Conservation (phyloP, 2,113 vertebrate species). For the Hemicordylus capensis region DNA sequence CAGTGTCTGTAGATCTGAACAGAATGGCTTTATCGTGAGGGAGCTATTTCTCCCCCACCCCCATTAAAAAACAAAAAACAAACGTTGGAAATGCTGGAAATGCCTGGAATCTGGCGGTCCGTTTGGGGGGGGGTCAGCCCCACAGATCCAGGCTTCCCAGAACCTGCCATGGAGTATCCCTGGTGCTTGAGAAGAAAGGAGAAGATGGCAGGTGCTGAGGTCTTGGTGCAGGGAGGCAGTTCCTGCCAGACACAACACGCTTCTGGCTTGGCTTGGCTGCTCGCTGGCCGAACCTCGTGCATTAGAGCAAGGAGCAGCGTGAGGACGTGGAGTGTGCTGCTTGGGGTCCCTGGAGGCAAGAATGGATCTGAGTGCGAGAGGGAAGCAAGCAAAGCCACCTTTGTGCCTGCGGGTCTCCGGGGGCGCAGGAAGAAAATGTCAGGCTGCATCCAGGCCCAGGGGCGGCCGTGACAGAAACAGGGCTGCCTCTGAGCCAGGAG, state of each 20-base stretch:
- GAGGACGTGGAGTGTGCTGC: neutral
- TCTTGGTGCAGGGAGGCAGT: too few relatives aligned
- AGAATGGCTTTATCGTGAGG: neutral
- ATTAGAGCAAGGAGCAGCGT: neutral
- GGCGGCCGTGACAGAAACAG: too few relatives aligned
- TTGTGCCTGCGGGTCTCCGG: too few relatives aligned
- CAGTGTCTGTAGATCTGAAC: neutral
- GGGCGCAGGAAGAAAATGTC: neutral
- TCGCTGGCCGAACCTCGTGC: neutral
- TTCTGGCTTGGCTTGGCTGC: neutral
- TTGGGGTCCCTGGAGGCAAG: neutral
- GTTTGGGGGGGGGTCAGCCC: too few relatives aligned
- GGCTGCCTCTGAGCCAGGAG: neutral
- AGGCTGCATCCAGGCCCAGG: neutral
- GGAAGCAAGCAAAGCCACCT: neutral
- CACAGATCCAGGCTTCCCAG: neutral
- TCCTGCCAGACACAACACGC: neutral
- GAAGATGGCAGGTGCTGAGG: too few relatives aligned
- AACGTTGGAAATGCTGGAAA: too few relatives aligned
- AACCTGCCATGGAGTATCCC: neutral
- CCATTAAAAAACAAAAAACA: too few relatives aligned
- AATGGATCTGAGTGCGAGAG: neutral
- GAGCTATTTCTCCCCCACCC: neutral
- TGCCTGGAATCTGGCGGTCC: too few relatives aligned
- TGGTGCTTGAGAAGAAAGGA: too few relatives aligned